These are phyloP conservation scores for Steinernema khuongi DNA, from an alignment of 1,140 invertebrate genomes.

Conservation along the genomic window DNA sequence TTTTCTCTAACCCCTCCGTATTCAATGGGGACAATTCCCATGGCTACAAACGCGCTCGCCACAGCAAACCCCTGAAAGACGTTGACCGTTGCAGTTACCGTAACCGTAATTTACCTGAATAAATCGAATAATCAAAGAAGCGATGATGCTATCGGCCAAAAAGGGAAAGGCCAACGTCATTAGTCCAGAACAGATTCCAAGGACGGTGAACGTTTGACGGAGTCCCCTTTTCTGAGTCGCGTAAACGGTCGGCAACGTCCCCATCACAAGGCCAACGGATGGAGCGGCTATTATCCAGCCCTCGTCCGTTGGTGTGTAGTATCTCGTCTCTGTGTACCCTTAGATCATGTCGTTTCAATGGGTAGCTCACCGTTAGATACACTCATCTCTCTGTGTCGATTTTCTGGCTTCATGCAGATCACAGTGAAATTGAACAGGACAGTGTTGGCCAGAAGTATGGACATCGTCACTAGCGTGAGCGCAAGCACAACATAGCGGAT, in stretches of 20 bases:
- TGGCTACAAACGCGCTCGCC: background rate
- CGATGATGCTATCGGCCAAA: background rate
- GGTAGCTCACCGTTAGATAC: background rate
- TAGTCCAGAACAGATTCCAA: background rate
- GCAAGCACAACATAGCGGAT: background rate
- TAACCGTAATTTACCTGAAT: too few relatives aligned
- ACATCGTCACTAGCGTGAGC: background rate
- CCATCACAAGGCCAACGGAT: background rate
- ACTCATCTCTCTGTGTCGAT: background rate
- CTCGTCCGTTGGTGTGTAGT: background rate
- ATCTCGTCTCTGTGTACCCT: background rate
- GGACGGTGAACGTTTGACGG: background rate
- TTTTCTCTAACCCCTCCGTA: background rate
- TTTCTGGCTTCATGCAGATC: slow-evolving; percentile 3
- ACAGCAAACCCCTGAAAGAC: background rate
- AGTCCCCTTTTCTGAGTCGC: background rate
- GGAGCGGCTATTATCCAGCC: background rate
- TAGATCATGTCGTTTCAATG: too few relatives aligned
- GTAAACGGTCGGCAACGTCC: background rate
- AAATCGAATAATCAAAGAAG: background rate
- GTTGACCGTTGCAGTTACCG: too few relatives aligned
- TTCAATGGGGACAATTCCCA: background rate
- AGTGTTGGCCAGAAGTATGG: slow-evolving; percentile 11
- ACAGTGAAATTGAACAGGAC: slow-evolving; percentile 9
- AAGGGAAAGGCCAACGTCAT: background rate